phyloP scores from a whole-genome alignment of 2,888 invertebrate species.

The Thecocarcelia acutangulata region DNA sequence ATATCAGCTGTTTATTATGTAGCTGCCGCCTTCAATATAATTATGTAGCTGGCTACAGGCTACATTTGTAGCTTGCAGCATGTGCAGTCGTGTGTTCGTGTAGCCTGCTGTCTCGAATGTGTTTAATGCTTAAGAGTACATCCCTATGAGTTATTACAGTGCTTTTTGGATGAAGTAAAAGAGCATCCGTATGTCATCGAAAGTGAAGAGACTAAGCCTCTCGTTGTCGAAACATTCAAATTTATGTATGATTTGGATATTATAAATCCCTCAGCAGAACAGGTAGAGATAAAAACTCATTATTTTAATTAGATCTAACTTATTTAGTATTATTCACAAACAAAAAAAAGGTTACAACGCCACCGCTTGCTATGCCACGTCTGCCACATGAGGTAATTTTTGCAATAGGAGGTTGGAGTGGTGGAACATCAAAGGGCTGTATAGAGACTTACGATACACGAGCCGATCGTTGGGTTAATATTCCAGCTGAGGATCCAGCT shows the following conservation, averaged over 20 bases:
- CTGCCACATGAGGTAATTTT: slow-evolving; percentile 95
- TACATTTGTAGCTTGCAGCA: no score
- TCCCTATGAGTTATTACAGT: slow-evolving; percentile 83
- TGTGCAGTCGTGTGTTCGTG: no score
- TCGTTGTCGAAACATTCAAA: slow-evolving; percentile 94
- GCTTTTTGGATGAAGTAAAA: slow-evolving; percentile 94
- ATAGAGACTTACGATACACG: slow-evolving; percentile 95
- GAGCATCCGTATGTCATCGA: slow-evolving; percentile 92
- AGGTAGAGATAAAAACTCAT: slow-evolving; percentile 82
- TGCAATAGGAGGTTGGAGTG: slow-evolving; percentile 90
- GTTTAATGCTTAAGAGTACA: no score
- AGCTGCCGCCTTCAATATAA: no score
- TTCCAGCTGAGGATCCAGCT: slow-evolving; percentile 87
- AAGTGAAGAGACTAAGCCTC: slow-evolving; percentile 91
- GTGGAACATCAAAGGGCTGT: slow-evolving; percentile 83
- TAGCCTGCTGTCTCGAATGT: no score
- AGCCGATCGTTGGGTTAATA: slow-evolving; percentile 92
- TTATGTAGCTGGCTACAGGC: no score
- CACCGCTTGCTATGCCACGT: slow-evolving; percentile 90
- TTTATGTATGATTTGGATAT: slow-evolving; percentile 96
- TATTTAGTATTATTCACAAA: slow-evolving; percentile 34
- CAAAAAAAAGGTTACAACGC: slow-evolving; percentile 83
- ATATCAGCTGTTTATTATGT: no score
- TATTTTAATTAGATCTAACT: slow-evolving; percentile 65
- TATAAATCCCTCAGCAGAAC: slow-evolving; percentile 89